A percentile compares a stretch with the other conserved stretches of the same genome.
These are phyloP conservation scores for Cossypha caffra DNA, from an alignment of 2,797 vertebrate species.

Conservation along the genomic window DNA sequence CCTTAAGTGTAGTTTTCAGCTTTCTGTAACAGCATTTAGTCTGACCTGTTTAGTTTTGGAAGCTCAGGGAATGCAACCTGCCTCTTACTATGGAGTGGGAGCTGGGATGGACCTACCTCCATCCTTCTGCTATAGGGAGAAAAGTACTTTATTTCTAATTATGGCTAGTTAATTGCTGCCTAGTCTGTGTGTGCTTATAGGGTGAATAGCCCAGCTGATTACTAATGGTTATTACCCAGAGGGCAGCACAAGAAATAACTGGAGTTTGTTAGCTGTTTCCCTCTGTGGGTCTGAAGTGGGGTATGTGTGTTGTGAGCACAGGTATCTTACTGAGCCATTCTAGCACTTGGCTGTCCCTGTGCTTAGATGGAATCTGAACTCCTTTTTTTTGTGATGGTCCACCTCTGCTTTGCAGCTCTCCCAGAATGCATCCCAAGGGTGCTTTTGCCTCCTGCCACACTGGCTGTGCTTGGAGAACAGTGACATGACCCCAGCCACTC, in stretches of 20 bases:
- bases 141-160: background rate
- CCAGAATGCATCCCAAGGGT: background rate
- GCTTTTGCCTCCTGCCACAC: background rate
- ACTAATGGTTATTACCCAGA: background rate
- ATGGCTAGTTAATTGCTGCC: background rate
- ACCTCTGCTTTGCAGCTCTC: background rate
- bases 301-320: background rate
- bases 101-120: background rate
- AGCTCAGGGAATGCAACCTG: background rate
- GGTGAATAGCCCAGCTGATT: background rate
- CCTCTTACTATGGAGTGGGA: background rate
- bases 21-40: background rate
- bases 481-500: background rate
- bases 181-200: background rate
- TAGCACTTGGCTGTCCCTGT: background rate
- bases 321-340: background rate
- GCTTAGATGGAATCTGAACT: background rate
- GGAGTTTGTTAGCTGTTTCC: background rate
- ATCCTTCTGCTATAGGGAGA: background rate
- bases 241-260: background rate
- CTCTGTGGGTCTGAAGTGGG: background rate
- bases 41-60: background rate
- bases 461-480: background rate
- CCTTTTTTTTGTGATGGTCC: background rate
- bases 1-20: background rate